Evolutionary conservation across 2,888 invertebrate genomes (phyloP), one percentile per base, ranked within the genome.

Genomic region (Heteromyza rotundicornis): DNA sequence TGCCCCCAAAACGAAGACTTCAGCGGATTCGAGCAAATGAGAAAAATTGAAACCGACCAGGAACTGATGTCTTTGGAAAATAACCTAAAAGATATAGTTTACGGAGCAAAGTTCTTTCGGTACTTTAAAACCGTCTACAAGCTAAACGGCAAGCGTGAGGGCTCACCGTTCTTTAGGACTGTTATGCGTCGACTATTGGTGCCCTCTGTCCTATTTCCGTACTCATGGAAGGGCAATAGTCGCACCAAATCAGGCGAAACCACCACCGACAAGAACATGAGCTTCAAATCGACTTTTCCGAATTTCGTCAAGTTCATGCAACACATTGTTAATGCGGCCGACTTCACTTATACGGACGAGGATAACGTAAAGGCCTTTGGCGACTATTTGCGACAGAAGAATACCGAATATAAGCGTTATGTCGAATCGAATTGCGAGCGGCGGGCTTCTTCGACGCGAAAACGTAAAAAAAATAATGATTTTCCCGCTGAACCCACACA

Each of bases 211-310:
- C 40, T 40, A n/a, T n/a, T 40, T 7, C 40, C 40, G 40, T 40
- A n/a, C 40, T 40, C 40, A n/a, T 40, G 40, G 40, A 40, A 40
- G 16, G 40, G 40, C 14, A 40, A 40, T n/a, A 40, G 40, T n/a
- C 32, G 32, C 32, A 32, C n/a, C n/a, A n/a, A n/a, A n/a, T n/a
- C n/a, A n/a, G n/a, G n/a, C 10, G 7, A 27, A 27, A 7, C 10
- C 7, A 27, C 27, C 7, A 10, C 5, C n/a, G 14, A 10, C 40
- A 10, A 2, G 14, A n/a, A 7, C 40, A 40, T 40, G 2, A 7
- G 40, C 16, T 40, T 40, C n/a, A 40, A 40, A n/a, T 7, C 5
- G 12, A 40, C 40, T 40, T 40, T 40, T n/a, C 40, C 40, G 16
- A 40, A 40, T 40, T n/a, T 40, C n/a, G n/a, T 40, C 3, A 7